These are phyloP conservation scores for Pammene aurita DNA, from an alignment of 2,888 invertebrate genomes.

Conservation along the genomic window DNA sequence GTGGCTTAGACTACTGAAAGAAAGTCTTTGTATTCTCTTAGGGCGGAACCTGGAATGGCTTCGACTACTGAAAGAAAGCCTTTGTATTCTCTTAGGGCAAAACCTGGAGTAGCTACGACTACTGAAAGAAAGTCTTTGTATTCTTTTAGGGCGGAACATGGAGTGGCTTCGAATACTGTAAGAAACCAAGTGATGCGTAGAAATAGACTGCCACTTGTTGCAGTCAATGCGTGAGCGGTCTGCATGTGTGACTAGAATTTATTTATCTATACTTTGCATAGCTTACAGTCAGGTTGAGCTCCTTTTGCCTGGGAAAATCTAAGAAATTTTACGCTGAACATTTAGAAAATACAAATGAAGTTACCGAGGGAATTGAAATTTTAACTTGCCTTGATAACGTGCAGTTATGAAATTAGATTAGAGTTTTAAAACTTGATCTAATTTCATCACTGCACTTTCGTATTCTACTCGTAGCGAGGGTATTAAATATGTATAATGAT, in stretches of 20 bases:
- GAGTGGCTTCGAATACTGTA: background rate
- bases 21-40: too few species aligned
- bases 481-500: slow-evolving; percentile 46
- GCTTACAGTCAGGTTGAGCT: slow-evolving; percentile 68
- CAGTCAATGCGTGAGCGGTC: slow-evolving; percentile 33
- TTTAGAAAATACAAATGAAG: slow-evolving; percentile 75
- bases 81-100: too few species aligned
- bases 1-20: background rate
- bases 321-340: slow-evolving; percentile 74
- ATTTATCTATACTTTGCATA: slow-evolving; percentile 72
- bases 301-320: slow-evolving; percentile 75
- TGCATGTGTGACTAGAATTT: slow-evolving; percentile 75
- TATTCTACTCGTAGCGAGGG: background rate
- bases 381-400: background rate
- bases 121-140: too few species aligned
- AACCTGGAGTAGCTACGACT: too few species aligned
- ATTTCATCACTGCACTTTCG: background rate
- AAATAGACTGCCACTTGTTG: background rate
- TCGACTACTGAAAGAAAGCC: background rate
- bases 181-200: background rate
- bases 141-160: too few species aligned
- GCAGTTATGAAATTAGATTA: too few species aligned
- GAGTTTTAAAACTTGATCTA: background rate
- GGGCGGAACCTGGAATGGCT: too few species aligned
- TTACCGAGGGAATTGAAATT: slow-evolving; percentile 48